Percentiles rank a stretch among this genome's conserved stretches.
Evolutionary conservation across 2,797 vertebrate species (phyloP).

Genomic region (Mallotus villosus): DNA sequence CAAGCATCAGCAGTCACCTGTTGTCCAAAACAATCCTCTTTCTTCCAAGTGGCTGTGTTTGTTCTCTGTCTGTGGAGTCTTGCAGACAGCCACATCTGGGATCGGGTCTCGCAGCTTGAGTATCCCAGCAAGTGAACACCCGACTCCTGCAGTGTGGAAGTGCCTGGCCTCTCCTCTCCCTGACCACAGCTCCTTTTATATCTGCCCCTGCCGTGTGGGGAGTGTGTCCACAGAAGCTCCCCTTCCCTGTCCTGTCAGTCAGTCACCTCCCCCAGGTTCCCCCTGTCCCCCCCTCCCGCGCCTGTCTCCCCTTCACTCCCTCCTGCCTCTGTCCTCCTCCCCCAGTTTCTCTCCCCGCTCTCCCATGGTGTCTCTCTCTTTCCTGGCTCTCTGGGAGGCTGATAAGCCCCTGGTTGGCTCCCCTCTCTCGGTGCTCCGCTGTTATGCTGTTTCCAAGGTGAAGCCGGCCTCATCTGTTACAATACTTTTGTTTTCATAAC

Average conservation of each 20-base stretch:
- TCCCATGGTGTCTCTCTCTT: conserved; percentile 12
- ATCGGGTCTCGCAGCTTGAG: conserved; percentile 7
- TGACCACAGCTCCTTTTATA: conserved; percentile 69
- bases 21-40: background rate
- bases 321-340: background rate
- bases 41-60: background rate
- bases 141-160: conserved; percentile 15
- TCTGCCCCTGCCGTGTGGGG: conserved; percentile 54
- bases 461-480: conserved; percentile 67
- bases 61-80: conserved; percentile 13
- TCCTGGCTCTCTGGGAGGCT: conserved; percentile 41
- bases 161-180: conserved; percentile 49
- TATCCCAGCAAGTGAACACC: background rate
- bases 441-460: conserved; percentile 71
- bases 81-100: conserved; percentile 10
- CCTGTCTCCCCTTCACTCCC: background rate
- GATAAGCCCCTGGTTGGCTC: conserved; percentile 65
- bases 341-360: conserved; percentile 2
- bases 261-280: conserved; percentile 33
- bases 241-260: conserved; percentile 2
- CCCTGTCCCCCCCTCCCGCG: background rate
- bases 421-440: conserved; percentile 37
- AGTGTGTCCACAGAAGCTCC: conserved; percentile 31
- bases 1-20: background rate
- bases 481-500: conserved; percentile 75